phyloP scores from a whole-genome alignment of 2,113 vertebrate genomes.

The Cavia aperea region DNA sequence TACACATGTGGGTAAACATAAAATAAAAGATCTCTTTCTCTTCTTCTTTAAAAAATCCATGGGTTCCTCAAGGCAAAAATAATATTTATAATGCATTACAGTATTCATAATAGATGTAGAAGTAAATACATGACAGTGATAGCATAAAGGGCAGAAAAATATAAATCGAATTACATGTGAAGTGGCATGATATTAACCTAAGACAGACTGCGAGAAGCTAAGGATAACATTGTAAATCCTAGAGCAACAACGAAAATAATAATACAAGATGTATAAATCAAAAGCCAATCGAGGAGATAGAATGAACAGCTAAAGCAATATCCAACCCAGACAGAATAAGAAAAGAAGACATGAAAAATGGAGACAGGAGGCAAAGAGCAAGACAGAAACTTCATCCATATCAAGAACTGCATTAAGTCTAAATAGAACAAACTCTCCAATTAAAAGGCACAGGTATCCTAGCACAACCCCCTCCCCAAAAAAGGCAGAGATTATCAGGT shows the following conservation, averaged over 20 bases:
- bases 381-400: not conserved
- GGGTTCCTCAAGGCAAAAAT: not conserved
- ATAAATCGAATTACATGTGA: not conserved
- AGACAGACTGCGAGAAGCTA: not conserved
- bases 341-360: not conserved
- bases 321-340: not conserved
- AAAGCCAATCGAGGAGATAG: not conserved
- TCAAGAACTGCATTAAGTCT: not conserved
- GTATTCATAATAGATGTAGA: not conserved
- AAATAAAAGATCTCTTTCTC: not conserved
- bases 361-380: not conserved
- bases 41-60: not conserved
- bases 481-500: not conserved
- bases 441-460: not conserved
- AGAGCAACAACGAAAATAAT: conserved; percentile 2
- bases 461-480: not conserved
- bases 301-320: not conserved
- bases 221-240: not conserved
- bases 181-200: not conserved
- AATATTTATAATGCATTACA: not conserved
- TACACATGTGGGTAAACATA: not conserved
- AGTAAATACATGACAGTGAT: not conserved
- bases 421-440: not conserved
- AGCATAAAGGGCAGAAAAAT: not conserved
- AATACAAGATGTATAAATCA: not conserved